Percentiles rank a stretch among this genome's conserved stretches.
Conservation (phyloP, 53 echinoderm and acorn worm genomes). For the Zoroaster sp. region DNA sequence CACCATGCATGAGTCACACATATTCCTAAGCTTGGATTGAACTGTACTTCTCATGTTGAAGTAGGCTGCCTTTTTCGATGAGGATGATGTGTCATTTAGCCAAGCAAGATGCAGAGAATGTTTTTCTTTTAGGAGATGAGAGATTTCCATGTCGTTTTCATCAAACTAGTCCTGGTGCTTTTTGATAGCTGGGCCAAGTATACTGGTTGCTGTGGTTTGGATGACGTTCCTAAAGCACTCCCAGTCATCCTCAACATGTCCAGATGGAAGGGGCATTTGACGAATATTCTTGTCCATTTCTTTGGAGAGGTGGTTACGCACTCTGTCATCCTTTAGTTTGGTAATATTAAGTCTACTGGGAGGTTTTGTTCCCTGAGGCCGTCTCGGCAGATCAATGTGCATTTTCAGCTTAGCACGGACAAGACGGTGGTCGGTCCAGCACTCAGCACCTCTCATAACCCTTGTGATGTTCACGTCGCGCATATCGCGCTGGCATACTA, state of each 20-base stretch:
- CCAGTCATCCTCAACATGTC: background rate
- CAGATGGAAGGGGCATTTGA: too few species aligned
- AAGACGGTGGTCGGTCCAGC: constrained; percentile 49
- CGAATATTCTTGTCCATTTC: too few species aligned
- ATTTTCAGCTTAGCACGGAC: constrained; percentile 17
- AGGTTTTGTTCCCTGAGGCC: background rate
- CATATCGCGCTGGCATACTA: too few species aligned
- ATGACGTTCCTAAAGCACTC: background rate
- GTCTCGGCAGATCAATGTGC: background rate
- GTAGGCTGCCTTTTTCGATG: too few species aligned
- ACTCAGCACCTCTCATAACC: constrained; percentile 44
- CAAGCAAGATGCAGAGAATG: too few species aligned
- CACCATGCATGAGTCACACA: too few species aligned
- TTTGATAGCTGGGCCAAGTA: background rate
- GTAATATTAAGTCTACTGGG: background rate
- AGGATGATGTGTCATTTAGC: too few species aligned
- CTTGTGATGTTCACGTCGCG: too few species aligned
- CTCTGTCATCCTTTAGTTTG: background rate
- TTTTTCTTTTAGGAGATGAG: background rate
- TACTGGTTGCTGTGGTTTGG: background rate
- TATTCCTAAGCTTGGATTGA: too few species aligned
- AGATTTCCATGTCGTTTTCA: background rate
- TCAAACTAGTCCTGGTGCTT: constrained; percentile 29
- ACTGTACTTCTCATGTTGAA: too few species aligned
- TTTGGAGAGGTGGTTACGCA: too few species aligned